Conservation (phyloP, 2,888 invertebrate genomes). For the Melanargia galathea region DNA sequence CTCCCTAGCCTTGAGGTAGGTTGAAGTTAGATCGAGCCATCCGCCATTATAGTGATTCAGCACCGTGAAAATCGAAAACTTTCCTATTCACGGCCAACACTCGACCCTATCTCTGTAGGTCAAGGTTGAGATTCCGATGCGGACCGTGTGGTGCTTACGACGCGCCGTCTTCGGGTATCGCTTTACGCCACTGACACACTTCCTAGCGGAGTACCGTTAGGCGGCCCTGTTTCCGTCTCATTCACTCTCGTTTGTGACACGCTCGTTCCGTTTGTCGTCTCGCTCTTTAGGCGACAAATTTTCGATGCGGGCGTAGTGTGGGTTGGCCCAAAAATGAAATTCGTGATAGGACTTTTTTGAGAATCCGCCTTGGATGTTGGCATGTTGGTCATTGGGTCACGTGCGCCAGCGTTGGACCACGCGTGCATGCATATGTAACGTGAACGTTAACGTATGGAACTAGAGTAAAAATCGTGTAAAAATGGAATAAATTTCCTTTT, state of each 20-base stretch:
- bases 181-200: slow-evolving; percentile 81
- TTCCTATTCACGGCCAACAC: slow-evolving; percentile 50
- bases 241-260: slow-evolving; percentile 71
- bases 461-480: slow-evolving; percentile 5
- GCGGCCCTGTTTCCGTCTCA: slow-evolving; percentile 76
- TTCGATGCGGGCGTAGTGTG: slow-evolving; percentile 78
- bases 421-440: not conserved
- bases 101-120: slow-evolving; percentile 57
- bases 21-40: slow-evolving; percentile 66
- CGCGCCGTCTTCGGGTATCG: slow-evolving; percentile 54
- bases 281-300: slow-evolving; percentile 75
- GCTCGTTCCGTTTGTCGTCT: slow-evolving; percentile 54
- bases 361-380: slow-evolving; percentile 54
- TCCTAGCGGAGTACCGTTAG: slow-evolving; percentile 79
- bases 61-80: slow-evolving; percentile 81
- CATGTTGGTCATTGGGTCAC: slow-evolving; percentile 65
- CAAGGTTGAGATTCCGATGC: slow-evolving; percentile 68
- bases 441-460: slow-evolving; percentile 1
- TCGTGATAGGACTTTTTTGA: slow-evolving; percentile 72
- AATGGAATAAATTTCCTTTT: not conserved
- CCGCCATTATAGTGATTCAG: slow-evolving; percentile 75
- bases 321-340: slow-evolving; percentile 77
- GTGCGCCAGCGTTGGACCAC: slow-evolving; percentile 21
- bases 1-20: slow-evolving; percentile 74
- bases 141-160: slow-evolving; percentile 55